These are phyloP conservation scores for Volucella bombylans DNA, from an alignment of 2,888 invertebrate genomes.

Conservation along the genomic window DNA sequence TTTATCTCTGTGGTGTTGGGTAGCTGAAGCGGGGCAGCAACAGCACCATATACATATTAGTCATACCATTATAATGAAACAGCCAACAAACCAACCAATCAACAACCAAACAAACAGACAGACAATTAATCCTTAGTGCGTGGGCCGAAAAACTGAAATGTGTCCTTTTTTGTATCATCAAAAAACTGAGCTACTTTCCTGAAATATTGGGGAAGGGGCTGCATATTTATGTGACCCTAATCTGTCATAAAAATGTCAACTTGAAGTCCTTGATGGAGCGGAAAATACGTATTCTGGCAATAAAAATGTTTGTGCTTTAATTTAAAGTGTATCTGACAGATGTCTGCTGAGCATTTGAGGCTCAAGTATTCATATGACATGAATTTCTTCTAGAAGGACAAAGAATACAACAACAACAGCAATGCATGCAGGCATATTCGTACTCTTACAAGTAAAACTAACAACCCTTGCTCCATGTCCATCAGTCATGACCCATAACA, in stretches of 20 bases:
- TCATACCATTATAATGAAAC: no score
- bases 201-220: slow-evolving; percentile 9
- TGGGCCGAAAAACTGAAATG: slow-evolving; percentile 15
- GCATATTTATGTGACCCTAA: slow-evolving; percentile 70
- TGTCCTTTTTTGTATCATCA: slow-evolving; percentile 36
- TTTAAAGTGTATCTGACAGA: slow-evolving; percentile 72
- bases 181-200: slow-evolving; percentile 51
- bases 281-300: slow-evolving; percentile 54
- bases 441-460: background rate
- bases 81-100: no score
- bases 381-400: slow-evolving; percentile 3
- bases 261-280: slow-evolving; percentile 58
- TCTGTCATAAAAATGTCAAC: slow-evolving; percentile 72
- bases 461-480: slow-evolving; percentile 19
- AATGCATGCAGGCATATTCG: background rate
- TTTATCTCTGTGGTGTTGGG: slow-evolving; percentile 48
- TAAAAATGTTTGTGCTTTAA: slow-evolving; percentile 70
- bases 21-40: background rate
- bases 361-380: slow-evolving; percentile 54
- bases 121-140: slow-evolving; percentile 64
- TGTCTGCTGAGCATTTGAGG: slow-evolving; percentile 58
- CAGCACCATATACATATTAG: no score
- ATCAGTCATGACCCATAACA: slow-evolving; percentile 55
- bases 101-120: slow-evolving; percentile 15
- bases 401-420: background rate